phyloP scores from a whole-genome alignment of 2,797 vertebrate genomes.

The Botia kubotai region DNA sequence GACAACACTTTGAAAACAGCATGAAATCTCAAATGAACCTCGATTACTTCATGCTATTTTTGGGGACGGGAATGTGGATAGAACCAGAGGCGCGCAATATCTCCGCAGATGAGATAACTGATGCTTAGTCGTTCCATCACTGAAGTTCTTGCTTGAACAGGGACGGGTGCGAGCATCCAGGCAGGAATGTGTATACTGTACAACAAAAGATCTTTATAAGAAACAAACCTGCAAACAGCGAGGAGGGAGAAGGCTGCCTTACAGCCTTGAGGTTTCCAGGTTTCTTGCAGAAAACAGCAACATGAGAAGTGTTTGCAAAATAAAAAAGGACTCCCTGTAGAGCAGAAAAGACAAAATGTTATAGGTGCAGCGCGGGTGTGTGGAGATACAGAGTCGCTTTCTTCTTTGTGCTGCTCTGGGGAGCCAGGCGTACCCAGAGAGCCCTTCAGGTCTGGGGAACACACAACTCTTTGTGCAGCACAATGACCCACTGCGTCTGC shows the following conservation, averaged over 20 bases:
- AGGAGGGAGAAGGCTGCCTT: background rate
- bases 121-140: background rate
- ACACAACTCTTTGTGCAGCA: constrained; percentile 82
- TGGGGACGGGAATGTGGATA: background rate
- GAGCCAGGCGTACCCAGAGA: constrained; percentile 80
- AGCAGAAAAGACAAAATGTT: constrained; percentile 71
- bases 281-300: constrained; percentile 12
- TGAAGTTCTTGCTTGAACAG: background rate
- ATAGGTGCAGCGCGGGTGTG: constrained; percentile 68
- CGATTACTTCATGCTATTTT: background rate
- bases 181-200: background rate
- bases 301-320: constrained; percentile 11
- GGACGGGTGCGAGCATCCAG: background rate
- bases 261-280: constrained; percentile 14
- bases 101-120: background rate
- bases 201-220: constrained; percentile 8
- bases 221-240: constrained; percentile 7
- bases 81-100: background rate
- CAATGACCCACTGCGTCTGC: constrained; percentile 74
- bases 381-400: constrained; percentile 72
- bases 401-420: constrained; percentile 80
- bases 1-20: no score
- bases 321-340: constrained; percentile 60
- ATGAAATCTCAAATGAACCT: no score
- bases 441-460: constrained; percentile 68